Conservation (phyloP, 2,888 invertebrate species). For the Thumatha senex region DNA sequence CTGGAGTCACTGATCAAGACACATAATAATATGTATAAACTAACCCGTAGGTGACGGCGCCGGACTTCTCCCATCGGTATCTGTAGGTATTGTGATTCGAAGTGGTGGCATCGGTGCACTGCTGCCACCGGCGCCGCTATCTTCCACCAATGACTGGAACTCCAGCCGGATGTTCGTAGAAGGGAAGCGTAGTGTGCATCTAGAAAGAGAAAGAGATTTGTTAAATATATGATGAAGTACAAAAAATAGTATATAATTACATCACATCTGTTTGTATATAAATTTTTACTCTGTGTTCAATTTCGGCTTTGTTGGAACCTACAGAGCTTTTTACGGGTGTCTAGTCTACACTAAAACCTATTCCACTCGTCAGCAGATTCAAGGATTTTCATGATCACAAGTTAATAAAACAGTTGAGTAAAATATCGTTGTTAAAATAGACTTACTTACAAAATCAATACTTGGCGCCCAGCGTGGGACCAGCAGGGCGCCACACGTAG, state of each 20-base stretch:
- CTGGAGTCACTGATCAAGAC: too few species aligned
- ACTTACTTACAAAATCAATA: slow-evolving; percentile 22
- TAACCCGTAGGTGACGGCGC: slow-evolving; percentile 95
- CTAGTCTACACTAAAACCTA: too few species aligned
- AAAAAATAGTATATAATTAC: neutral
- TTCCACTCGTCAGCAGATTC: too few species aligned
- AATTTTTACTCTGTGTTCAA: too few species aligned
- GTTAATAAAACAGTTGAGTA: too few species aligned
- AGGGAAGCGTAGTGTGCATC: slow-evolving; percentile 97
- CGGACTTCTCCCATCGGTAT: slow-evolving; percentile 88
- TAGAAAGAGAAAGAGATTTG: slow-evolving; percentile 64
- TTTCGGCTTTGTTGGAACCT: too few species aligned
- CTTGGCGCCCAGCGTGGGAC: slow-evolving; percentile 28
- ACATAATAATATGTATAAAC: neutral
- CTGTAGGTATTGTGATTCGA: slow-evolving; percentile 93
- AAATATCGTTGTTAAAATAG: too few species aligned
- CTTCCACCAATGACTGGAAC: slow-evolving; percentile 96
- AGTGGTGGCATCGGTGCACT: slow-evolving; percentile 87
- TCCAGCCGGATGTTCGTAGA: slow-evolving; percentile 97
- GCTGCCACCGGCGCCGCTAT: slow-evolving; percentile 82
- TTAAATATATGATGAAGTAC: neutral
- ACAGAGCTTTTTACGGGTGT: too few species aligned
- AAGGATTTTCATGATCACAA: too few species aligned
- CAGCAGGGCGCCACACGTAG: slow-evolving; percentile 1
- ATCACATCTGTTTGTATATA: too few species aligned